Evolutionary conservation across 2,113 vertebrate species (phyloP), one percentile per base, ranked within the genome.

Genomic region (Microtus oregoni): DNA sequence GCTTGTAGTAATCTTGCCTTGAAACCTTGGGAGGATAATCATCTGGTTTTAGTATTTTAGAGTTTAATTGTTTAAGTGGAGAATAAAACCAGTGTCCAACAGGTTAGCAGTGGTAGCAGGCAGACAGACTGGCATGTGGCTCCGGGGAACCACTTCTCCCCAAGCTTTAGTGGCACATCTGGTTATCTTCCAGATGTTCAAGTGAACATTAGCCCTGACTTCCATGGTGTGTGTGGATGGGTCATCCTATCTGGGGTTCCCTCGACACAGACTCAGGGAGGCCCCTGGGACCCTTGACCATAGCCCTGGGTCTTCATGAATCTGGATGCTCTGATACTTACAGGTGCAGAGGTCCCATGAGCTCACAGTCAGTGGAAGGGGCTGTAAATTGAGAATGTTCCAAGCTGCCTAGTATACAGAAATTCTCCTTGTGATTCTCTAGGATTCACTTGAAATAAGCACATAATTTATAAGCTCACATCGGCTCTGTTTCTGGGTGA

Each of bases 1-100:
- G 70, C 76, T 94, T 90, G 78, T 47, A 97, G 91, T 35, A 83
- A 52, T 44, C 47, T 89, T 86, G 65, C 35, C 91, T 97, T 93
- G 12, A 55, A 97, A 96, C 30, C 90, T 97, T 81, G 50, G 68
- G 5, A 94, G 32, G 41, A 90, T 73, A 96, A 91, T 82, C 88
- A 68, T 22, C 96, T 91, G 87, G 67, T 96, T 97, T 7, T 9
- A 86, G 94, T 63, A 32, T 65, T 92, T 94, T 67, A 93, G 92
- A 95, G 92, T 81, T 83, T 92, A 95, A 95, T 55, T 95, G 96
- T 87, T 96, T 92, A 96, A 94, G 82, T 89, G 70, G 70, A 83
- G 67, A 89, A 87, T 77, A 94, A 94, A 97, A 77, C 67, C 65
- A 85, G 50, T 86, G 63, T 90, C 58, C 65, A 86, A 89, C 28